Conservation (phyloP, 2,888 invertebrate genomes). For the Crepidodera aurea region DNA sequence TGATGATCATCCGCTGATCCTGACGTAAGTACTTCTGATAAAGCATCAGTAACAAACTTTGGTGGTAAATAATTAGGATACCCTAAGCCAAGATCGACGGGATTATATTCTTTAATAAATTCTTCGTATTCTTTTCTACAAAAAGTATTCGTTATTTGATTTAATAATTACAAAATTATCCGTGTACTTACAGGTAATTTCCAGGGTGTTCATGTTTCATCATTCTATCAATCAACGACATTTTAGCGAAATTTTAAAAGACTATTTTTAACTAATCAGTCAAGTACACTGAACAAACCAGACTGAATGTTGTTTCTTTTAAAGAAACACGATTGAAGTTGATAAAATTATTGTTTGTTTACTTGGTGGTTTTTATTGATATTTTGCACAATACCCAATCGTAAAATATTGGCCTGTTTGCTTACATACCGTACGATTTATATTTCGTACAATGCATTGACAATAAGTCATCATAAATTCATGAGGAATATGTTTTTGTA, state of each 20-base stretch:
- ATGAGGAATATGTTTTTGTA: no score
- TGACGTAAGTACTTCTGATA: slow-evolving; percentile 73
- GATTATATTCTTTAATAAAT: slow-evolving; percentile 82
- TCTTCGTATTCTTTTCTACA: slow-evolving; percentile 90
- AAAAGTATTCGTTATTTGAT: slow-evolving; percentile 44
- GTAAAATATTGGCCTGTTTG: no score
- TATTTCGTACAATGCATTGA: no score
- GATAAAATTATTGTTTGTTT: no score
- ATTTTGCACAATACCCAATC: no score
- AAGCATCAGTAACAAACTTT: slow-evolving; percentile 78
- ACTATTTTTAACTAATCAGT: background rate
- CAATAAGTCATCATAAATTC: no score
- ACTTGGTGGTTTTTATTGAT: background rate
- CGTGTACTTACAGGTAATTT: background rate
- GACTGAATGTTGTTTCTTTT: no score
- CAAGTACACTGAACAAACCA: background rate
- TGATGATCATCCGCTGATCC: slow-evolving; percentile 82
- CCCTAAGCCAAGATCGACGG: slow-evolving; percentile 93
- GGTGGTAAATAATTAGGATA: slow-evolving; percentile 94
- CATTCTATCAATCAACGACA: background rate
- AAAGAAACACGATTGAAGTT: no score
- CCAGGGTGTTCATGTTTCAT: background rate
- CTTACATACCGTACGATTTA: no score
- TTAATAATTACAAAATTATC: background rate
- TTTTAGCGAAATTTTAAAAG: background rate